A percentile compares a stretch with the other conserved stretches of the same genome.
phyloP scores from a whole-genome alignment of 2,797 vertebrate species.

The Diceros bicornis region DNA sequence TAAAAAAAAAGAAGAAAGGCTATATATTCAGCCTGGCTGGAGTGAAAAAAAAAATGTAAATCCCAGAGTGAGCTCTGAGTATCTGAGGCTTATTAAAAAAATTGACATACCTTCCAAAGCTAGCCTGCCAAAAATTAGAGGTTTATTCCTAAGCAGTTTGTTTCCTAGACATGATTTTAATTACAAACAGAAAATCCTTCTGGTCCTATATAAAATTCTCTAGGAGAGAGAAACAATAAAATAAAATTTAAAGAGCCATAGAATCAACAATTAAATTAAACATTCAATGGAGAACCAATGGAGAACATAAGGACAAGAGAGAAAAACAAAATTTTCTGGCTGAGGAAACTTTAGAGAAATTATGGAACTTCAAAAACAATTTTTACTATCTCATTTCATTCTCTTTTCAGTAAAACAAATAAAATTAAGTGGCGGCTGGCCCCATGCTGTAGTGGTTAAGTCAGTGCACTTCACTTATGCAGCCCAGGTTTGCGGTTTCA shows the following conservation, averaged over 20 bases:
- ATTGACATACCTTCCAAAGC: background rate
- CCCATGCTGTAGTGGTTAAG: too few species aligned
- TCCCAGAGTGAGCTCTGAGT: background rate
- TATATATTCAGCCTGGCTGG: too few species aligned
- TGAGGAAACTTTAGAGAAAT: constrained; percentile 50
- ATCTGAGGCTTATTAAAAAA: constrained; percentile 25
- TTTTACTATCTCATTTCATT: background rate
- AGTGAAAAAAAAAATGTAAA: constrained; percentile 20
- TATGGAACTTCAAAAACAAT: constrained; percentile 36
- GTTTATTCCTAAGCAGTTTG: constrained; percentile 25
- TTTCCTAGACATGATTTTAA: constrained; percentile 34
- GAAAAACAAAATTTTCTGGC: background rate
- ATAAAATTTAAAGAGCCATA: constrained; percentile 56
- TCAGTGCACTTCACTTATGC: too few species aligned
- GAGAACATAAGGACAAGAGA: background rate
- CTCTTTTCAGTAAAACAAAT: too few species aligned
- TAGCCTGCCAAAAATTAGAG: constrained; percentile 43
- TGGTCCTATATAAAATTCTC: constrained; percentile 8
- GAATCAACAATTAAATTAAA: constrained; percentile 12
- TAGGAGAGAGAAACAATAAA: background rate
- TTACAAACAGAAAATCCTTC: constrained; percentile 26
- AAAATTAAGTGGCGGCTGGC: background rate
- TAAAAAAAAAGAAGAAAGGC: too few species aligned
- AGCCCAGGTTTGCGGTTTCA: too few species aligned
- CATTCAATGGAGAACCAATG: background rate